Evolutionary conservation across 2,797 vertebrate genomes (phyloP).

Genomic region (Danio albolineatus): DNA sequence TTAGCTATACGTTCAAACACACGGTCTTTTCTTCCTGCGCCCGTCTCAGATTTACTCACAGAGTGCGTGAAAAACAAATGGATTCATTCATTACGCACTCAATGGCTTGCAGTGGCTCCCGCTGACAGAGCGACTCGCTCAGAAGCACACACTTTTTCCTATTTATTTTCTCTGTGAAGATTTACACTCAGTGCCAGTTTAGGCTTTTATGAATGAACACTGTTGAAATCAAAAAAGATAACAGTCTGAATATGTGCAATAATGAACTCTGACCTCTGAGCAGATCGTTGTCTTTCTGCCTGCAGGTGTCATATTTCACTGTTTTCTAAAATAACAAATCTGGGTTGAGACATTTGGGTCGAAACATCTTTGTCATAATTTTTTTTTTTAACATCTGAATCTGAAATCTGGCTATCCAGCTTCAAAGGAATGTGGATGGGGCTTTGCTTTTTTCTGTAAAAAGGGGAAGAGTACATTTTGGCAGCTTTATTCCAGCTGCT

Average conservation of each 20-base stretch:
- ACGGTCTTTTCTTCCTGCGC: background rate
- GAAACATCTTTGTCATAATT: background rate
- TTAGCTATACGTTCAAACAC: background rate
- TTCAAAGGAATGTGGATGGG: background rate
- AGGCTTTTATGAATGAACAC: constrained; percentile 10
- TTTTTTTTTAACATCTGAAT: background rate
- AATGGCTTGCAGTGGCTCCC: background rate
- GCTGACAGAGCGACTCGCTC: background rate
- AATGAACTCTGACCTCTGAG: background rate
- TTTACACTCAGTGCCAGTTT: background rate
- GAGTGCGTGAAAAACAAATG: constrained; percentile 6
- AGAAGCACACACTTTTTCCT: background rate
- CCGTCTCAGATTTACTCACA: background rate
- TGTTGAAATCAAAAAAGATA: background rate
- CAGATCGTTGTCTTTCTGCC: background rate
- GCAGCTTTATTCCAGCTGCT: background rate
- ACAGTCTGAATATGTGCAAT: background rate
- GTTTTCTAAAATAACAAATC: constrained; percentile 1
- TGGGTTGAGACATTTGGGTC: background rate
- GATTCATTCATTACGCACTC: constrained; percentile 27
- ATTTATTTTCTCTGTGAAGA: constrained; percentile 14
- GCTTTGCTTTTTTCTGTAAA: background rate
- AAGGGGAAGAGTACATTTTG: background rate
- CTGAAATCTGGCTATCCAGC: background rate
- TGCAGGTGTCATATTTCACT: background rate